These are phyloP conservation scores for Carabus problematicus DNA, from an alignment of 2,888 invertebrate species.

Conservation along the genomic window DNA sequence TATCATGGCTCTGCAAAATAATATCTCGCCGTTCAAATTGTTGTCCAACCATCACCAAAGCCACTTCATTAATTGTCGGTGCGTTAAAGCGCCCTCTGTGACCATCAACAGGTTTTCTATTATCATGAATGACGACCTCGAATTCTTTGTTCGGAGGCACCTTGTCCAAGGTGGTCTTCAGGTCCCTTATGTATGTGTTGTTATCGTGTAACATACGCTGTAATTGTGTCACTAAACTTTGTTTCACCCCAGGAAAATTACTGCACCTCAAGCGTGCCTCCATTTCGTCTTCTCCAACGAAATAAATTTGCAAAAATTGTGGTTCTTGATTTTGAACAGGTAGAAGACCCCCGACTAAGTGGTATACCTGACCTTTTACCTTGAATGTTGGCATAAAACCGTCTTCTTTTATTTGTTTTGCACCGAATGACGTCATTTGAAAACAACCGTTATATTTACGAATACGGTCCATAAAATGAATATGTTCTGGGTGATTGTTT, in stretches of 20 bases:
- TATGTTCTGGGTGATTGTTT: too few relatives aligned
- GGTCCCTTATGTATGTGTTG: too few relatives aligned
- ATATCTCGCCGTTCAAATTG: too few relatives aligned
- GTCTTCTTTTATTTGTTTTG: slow-evolving; percentile 25
- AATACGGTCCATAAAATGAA: too few relatives aligned
- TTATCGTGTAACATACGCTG: neutral
- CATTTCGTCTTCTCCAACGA: slow-evolving; percentile 40
- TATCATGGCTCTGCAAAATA: too few relatives aligned
- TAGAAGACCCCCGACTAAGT: slow-evolving; percentile 43
- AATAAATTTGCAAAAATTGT: slow-evolving; percentile 47
- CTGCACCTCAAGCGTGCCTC: slow-evolving; percentile 13
- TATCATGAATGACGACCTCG: too few relatives aligned
- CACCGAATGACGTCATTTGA: slow-evolving; percentile 42
- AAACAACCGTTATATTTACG: neutral
- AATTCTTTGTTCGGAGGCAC: too few relatives aligned
- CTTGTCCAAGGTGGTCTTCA: too few relatives aligned
- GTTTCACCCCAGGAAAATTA: neutral
- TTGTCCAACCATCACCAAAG: too few relatives aligned
- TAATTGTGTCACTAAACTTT: neutral
- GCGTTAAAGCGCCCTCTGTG: too few relatives aligned
- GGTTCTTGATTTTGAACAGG: slow-evolving; percentile 35
- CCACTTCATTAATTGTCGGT: too few relatives aligned
- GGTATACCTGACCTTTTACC: slow-evolving; percentile 48
- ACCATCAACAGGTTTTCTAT: too few relatives aligned
- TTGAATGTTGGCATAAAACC: slow-evolving; percentile 24